A percentile compares a stretch with the other conserved stretches of the same genome.
Conservation (phyloP, 2,888 invertebrate species). For the Tridacna crocea region DNA sequence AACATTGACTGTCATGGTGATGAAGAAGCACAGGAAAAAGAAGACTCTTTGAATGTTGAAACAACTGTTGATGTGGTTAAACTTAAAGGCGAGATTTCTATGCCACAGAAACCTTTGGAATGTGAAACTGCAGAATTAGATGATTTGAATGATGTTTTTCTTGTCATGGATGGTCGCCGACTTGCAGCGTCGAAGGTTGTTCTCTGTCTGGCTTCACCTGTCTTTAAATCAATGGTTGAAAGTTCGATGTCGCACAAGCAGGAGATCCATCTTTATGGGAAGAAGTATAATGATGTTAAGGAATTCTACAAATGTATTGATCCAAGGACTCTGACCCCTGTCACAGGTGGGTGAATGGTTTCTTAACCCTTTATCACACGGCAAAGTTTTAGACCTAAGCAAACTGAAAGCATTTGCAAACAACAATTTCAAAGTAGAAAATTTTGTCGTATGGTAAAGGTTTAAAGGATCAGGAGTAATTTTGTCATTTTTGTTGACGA, state of each 20-base stretch:
- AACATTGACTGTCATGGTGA: no score
- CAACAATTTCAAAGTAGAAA: background rate
- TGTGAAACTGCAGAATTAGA: background rate
- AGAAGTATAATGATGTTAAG: background rate
- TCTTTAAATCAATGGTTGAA: background rate
- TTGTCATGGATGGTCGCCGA: background rate
- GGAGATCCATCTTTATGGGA: background rate
- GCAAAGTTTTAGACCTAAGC: background rate
- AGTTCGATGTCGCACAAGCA: background rate
- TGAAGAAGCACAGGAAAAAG: no score
- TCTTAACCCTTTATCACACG: background rate
- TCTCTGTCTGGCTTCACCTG: slow-evolving; percentile 1
- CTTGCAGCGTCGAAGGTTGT: background rate
- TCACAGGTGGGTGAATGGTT: background rate
- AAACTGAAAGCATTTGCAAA: background rate
- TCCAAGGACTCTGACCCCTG: background rate
- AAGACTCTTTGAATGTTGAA: no score
- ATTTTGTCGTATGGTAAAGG: background rate
- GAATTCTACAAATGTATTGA: background rate
- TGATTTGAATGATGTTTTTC: background rate
- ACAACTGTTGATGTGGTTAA: no score
- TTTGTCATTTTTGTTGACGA: no score
- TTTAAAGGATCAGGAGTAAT: no score
- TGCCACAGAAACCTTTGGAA: no score
- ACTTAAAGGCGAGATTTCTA: no score